These are phyloP conservation scores for Hipposideros armiger DNA, from an alignment of 2,113 vertebrate species.

Conservation along the genomic window DNA sequence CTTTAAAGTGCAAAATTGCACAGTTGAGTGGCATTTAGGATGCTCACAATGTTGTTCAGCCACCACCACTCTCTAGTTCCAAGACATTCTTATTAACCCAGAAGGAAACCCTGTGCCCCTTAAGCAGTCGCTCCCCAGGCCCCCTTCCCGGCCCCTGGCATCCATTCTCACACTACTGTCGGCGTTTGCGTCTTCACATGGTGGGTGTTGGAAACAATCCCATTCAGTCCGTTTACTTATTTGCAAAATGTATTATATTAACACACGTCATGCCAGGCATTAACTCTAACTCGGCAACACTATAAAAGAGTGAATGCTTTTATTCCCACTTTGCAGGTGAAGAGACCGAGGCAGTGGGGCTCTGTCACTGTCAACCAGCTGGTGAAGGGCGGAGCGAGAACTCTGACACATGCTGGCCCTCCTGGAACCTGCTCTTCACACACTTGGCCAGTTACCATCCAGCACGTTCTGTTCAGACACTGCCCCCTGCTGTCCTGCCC, in stretches of 20 bases:
- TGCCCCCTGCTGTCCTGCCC: background rate
- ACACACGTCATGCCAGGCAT: background rate
- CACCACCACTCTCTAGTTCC: background rate
- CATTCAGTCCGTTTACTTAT: background rate
- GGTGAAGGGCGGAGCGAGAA: fast-evolving
- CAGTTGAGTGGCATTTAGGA: fast-evolving
- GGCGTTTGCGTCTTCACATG: background rate
- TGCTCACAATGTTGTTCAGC: fast-evolving
- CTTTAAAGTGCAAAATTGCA: background rate
- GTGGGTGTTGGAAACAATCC: background rate
- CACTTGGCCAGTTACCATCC: fast-evolving
- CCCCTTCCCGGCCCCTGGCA: no score
- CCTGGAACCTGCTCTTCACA: fast-evolving
- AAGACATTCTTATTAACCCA: background rate
- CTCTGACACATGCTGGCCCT: fast-evolving
- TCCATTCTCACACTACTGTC: fast-evolving
- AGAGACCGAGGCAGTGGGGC: background rate
- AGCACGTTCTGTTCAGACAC: no score
- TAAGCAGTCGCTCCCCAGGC: fast-evolving
- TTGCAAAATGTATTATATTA: background rate
- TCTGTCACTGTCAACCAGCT: background rate
- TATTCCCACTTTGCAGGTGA: background rate
- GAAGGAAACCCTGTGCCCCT: fast-evolving
- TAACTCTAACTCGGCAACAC: fast-evolving
- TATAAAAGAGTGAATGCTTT: background rate